These are phyloP conservation scores for Pachypsylla venusta DNA, from an alignment of 1,140 invertebrate genomes.

Conservation along the genomic window DNA sequence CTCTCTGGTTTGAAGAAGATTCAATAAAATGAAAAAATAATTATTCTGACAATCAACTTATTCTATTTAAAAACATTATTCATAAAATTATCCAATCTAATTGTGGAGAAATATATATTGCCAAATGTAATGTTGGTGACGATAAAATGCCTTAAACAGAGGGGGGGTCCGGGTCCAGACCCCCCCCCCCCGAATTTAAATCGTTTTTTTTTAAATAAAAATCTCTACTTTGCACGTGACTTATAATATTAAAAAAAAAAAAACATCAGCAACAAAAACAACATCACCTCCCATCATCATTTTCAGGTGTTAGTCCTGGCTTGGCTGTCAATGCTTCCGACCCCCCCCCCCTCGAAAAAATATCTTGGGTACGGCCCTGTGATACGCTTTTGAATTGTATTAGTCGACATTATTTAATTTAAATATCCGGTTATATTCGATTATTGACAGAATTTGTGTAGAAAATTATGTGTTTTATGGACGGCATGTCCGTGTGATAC, in stretches of 20 bases:
- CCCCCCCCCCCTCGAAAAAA: too few relatives aligned
- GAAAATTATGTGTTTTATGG: background rate
- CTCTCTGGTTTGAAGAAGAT: conserved; percentile 2
- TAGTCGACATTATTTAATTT: background rate
- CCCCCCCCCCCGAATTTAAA: too few relatives aligned
- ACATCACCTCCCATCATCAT: too few relatives aligned
- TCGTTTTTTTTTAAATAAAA: too few relatives aligned
- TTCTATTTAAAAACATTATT: background rate
- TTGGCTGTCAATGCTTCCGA: too few relatives aligned
- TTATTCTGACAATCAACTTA: background rate
- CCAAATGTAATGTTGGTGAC: background rate
- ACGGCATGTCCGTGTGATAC: background rate
- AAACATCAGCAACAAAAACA: too few relatives aligned
- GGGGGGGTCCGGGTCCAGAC: too few relatives aligned
- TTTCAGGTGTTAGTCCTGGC: too few relatives aligned
- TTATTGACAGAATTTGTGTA: background rate
- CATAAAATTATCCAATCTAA: background rate
- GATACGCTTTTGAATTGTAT: background rate
- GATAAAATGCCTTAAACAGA: background rate
- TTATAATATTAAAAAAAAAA: too few relatives aligned
- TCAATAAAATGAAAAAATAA: background rate
- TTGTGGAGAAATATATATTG: conserved; percentile 4
- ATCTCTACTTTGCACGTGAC: too few relatives aligned
- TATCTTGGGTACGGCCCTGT: too few relatives aligned
- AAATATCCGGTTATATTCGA: background rate